Percentiles rank a stretch among this genome's conserved stretches.
These are phyloP conservation scores for Hofmannophila pseudospretella DNA, from an alignment of 2,888 invertebrate genomes.

Conservation along the genomic window DNA sequence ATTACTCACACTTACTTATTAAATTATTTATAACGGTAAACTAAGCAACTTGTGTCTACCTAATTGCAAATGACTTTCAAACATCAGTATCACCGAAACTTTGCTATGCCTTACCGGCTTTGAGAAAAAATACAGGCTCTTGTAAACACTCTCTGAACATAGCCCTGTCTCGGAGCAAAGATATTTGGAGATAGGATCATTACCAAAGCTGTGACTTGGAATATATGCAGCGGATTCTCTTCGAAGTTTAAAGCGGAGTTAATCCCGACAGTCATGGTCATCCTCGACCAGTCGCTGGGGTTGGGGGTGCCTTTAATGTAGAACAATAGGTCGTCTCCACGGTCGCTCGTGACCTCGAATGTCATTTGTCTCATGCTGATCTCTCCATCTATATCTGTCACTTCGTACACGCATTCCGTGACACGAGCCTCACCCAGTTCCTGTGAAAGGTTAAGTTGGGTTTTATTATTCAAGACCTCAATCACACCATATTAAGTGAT, in stretches of 20 bases:
- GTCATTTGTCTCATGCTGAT: constrained; percentile 63
- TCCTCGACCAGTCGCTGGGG: constrained; percentile 35
- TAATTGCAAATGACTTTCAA: too few relatives aligned
- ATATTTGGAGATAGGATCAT: too few relatives aligned
- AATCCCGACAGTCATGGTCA: constrained; percentile 52
- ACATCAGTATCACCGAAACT: too few relatives aligned
- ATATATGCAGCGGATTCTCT: constrained; percentile 70
- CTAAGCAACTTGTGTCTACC: too few relatives aligned
- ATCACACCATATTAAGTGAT: too few relatives aligned
- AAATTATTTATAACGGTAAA: too few relatives aligned
- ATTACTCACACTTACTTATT: too few relatives aligned
- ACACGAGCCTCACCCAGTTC: constrained; percentile 55
- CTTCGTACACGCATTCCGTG: constrained; percentile 55
- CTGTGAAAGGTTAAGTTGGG: constrained; percentile 28
- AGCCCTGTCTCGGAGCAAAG: too few relatives aligned
- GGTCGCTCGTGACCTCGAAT: constrained; percentile 52
- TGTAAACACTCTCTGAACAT: too few relatives aligned
- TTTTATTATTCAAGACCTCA: too few relatives aligned
- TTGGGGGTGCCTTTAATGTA: constrained; percentile 39
- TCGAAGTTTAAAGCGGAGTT: constrained; percentile 57
- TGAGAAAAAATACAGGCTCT: too few relatives aligned
- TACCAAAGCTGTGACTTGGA: constrained; percentile 74
- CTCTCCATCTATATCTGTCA: constrained; percentile 56
- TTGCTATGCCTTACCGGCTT: too few relatives aligned
- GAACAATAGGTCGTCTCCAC: constrained; percentile 54